phyloP scores from a whole-genome alignment of 2,888 invertebrate species.

The Drosophila leonis region DNA sequence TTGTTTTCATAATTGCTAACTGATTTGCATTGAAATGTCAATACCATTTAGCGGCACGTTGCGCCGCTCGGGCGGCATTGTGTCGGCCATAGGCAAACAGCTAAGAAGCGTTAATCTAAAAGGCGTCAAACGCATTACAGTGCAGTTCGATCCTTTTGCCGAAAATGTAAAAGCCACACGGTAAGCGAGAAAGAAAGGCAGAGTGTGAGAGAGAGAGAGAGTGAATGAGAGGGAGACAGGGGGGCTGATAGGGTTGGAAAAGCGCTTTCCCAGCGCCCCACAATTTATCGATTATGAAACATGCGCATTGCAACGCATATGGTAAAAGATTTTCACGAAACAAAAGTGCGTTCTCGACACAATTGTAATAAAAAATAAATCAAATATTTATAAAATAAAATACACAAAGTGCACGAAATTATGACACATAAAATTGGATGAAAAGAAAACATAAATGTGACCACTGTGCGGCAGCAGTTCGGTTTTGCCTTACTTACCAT shows the following conservation, averaged over 20 bases:
- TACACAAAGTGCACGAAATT: constrained; percentile 33
- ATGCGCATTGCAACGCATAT: constrained; percentile 61
- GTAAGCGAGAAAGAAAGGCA: constrained; percentile 76
- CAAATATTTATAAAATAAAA: constrained; percentile 18
- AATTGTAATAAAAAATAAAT: constrained; percentile 24
- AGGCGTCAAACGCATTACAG: constrained; percentile 91
- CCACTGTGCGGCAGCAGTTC: background rate
- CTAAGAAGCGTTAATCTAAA: constrained; percentile 90
- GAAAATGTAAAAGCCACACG: constrained; percentile 88
- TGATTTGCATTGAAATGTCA: constrained; percentile 86
- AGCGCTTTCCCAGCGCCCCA: constrained; percentile 53
- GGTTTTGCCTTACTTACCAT: constrained; percentile 84
- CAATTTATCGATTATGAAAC: constrained; percentile 72
- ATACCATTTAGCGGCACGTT: constrained; percentile 90
- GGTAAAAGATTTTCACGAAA: constrained; percentile 58
- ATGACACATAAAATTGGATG: constrained; percentile 8
- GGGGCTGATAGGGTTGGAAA: constrained; percentile 54
- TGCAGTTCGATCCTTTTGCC: constrained; percentile 94
- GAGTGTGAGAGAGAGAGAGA: background rate
- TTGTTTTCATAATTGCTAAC: constrained; percentile 32
- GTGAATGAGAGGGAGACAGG: background rate
- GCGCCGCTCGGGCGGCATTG: constrained; percentile 89
- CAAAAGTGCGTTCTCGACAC: constrained; percentile 50
- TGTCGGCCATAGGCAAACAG: constrained; percentile 91
- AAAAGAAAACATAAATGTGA: constrained; percentile 4